phyloP scores from a whole-genome alignment of 2,797 vertebrate species.

The Alosa sapidissima region DNA sequence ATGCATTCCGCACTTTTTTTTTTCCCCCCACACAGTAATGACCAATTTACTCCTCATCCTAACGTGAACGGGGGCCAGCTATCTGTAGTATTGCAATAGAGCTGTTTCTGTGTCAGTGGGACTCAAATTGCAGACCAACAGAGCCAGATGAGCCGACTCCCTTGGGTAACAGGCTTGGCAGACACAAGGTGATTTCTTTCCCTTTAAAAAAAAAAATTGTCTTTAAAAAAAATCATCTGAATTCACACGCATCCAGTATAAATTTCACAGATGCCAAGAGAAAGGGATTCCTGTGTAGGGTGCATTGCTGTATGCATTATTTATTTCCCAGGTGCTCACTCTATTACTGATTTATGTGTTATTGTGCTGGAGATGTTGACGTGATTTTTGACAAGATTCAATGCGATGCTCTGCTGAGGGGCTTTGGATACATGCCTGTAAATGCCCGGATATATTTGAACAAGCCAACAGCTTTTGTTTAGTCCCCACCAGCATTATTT shows the following conservation, averaged over 20 bases:
- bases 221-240: background rate
- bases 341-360: conserved; percentile 64
- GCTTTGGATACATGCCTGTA: conserved; percentile 53
- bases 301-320: conserved; percentile 65
- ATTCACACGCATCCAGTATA: conserved; percentile 60
- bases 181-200: conserved; percentile 52
- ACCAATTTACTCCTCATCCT: conserved; percentile 49
- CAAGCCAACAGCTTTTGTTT: conserved; percentile 16
- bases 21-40: conserved; percentile 48
- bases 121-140: conserved; percentile 55
- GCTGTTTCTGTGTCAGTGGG: conserved; percentile 58
- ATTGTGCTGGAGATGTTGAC: conserved; percentile 62
- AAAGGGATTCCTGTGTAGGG: conserved; percentile 60
- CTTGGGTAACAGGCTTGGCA: conserved; percentile 58
- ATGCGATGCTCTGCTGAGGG: conserved; percentile 26
- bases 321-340: conserved; percentile 67
- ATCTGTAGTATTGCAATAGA: conserved; percentile 48
- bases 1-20: conserved; percentile 56
- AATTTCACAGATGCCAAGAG: conserved; percentile 61
- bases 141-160: conserved; percentile 50
- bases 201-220: conserved; percentile 26
- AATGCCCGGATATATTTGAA: conserved; percentile 4
- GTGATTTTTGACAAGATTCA: conserved; percentile 55
- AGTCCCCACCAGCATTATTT: conserved; percentile 11
- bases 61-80: conserved; percentile 1